Conservation (phyloP, 2,888 invertebrate genomes). For the Drosophila mulleri region DNA sequence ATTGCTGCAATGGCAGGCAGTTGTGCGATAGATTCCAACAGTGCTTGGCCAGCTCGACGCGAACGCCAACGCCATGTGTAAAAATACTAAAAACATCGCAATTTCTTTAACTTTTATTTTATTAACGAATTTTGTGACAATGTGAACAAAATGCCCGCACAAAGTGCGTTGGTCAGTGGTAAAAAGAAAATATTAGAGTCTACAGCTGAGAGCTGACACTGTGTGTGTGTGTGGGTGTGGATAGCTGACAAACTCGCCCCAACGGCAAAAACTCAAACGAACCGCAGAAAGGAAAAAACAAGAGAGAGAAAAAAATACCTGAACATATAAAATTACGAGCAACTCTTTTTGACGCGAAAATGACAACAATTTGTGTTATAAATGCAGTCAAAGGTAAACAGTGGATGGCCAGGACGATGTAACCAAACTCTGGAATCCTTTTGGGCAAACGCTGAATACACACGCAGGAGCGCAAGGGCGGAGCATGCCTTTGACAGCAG, state of each 20-base stretch:
- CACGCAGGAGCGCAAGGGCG: neutral
- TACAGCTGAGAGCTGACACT: constrained; percentile 4
- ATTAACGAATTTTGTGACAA: constrained; percentile 30
- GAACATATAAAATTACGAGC: constrained; percentile 4
- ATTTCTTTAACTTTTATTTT: constrained; percentile 16
- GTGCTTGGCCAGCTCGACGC: constrained; percentile 43
- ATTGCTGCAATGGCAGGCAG: constrained; percentile 55
- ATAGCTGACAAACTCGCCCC: constrained; percentile 1
- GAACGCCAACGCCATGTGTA: constrained; percentile 13
- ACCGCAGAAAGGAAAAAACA: constrained; percentile 32
- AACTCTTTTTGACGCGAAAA: constrained; percentile 45
- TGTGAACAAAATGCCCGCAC: constrained; percentile 29
- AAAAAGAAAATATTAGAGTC: neutral
- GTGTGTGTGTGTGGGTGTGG: neutral
- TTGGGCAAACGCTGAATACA: neutral
- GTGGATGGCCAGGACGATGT: constrained; percentile 3
- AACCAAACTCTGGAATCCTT: constrained; percentile 14
- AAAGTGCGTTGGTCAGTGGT: constrained; percentile 23
- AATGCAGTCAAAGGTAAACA: constrained; percentile 52
- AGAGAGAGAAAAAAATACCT: neutral
- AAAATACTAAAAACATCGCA: constrained; percentile 14
- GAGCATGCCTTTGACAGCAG: constrained; percentile 46
- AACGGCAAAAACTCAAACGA: constrained; percentile 30
- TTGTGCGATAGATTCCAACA: constrained; percentile 69
- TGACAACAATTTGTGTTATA: constrained; percentile 58